A percentile compares a stretch with the other conserved stretches of the same genome.
Evolutionary conservation across 2,888 invertebrate genomes (phyloP).

Genomic region (Imbricaverruca yamaguchii): DNA sequence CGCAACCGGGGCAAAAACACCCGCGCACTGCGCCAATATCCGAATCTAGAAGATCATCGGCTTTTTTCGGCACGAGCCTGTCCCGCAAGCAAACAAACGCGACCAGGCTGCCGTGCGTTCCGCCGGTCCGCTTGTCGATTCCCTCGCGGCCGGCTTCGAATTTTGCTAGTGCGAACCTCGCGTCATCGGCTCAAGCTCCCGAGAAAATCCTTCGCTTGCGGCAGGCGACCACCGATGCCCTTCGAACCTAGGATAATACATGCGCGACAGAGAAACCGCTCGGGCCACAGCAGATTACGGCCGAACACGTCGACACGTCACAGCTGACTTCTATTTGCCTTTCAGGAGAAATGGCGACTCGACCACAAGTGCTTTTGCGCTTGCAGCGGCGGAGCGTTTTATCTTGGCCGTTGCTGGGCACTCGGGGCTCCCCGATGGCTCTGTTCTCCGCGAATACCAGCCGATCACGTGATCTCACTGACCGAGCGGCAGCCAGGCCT

Average conservation of each 20-base stretch:
- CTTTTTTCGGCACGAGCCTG: neutral
- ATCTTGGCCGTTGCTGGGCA: neutral
- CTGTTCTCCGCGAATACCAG: neutral
- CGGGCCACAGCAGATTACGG: neutral
- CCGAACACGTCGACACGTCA: neutral
- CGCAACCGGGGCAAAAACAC: neutral
- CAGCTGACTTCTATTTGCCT: neutral
- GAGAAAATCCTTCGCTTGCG: no score
- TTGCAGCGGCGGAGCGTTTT: neutral
- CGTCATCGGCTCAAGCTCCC: no score
- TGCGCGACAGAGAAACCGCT: neutral
- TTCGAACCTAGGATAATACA: neutral
- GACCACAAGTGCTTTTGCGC: neutral
- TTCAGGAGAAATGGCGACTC: neutral
- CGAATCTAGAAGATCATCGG: neutral
- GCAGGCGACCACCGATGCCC: no score
- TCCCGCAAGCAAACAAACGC: neutral
- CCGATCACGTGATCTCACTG: neutral
- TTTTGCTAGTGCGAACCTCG: no score
- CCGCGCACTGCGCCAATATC: neutral
- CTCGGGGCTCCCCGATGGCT: neutral
- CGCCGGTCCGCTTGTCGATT: no score
- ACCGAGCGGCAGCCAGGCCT: neutral
- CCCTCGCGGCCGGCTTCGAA: no score
- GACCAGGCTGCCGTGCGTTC: no score